phyloP scores from a whole-genome alignment of 2,797 vertebrate genomes.

The Sarcoramphus papa region DNA sequence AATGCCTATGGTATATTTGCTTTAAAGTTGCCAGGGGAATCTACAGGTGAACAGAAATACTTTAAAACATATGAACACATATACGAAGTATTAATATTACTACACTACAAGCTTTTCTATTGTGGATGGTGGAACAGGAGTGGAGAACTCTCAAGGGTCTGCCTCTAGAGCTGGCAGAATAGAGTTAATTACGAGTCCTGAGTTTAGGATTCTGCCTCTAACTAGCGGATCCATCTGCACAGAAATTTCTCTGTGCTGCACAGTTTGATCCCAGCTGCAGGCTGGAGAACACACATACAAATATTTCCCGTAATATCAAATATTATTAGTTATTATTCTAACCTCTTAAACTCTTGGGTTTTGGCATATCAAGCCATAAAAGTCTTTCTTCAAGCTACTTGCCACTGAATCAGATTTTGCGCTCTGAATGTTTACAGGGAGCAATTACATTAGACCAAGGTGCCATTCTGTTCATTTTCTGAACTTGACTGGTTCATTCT shows the following conservation, averaged over 20 bases:
- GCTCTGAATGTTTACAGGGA: neutral
- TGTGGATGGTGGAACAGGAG: neutral
- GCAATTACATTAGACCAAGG: neutral
- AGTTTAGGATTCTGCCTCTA: neutral
- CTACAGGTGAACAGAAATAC: neutral
- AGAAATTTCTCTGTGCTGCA: neutral
- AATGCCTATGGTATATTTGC: accelerated
- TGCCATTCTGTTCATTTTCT: neutral
- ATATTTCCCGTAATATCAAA: neutral
- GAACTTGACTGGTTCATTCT: neutral
- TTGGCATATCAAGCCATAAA: neutral
- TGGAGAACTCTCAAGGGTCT: neutral
- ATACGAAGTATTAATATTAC: neutral
- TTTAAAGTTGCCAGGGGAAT: neutral
- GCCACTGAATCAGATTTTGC: neutral
- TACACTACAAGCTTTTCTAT: neutral
- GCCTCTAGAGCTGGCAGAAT: neutral
- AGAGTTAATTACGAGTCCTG: neutral
- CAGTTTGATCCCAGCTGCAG: neutral
- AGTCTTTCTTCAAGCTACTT: neutral
- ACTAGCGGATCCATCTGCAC: neutral
- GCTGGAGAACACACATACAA: neutral
- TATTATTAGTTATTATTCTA: neutral
- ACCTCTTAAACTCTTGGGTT: neutral
- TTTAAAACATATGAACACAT: neutral